A percentile compares a stretch with the other conserved stretches of the same genome.
Conservation (phyloP, 2,113 vertebrate genomes). For the Scomber japonicus region DNA sequence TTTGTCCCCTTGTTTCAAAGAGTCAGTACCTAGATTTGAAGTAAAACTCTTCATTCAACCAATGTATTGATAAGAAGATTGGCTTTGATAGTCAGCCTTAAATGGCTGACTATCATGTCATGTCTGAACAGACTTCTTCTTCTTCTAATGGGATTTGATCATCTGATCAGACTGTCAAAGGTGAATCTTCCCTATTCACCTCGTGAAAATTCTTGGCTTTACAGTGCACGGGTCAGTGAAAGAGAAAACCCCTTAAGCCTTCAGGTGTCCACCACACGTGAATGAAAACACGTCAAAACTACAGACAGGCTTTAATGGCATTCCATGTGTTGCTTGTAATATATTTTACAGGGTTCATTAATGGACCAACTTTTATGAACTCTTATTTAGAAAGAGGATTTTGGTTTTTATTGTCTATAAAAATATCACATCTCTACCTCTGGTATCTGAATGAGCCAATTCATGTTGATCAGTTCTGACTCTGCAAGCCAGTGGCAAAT, state of each 20-base stretch:
- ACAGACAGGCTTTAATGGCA: conserved; percentile 59
- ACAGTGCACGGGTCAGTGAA: conserved; percentile 30
- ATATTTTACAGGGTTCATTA: conserved; percentile 45
- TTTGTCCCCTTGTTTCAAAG: too few species aligned
- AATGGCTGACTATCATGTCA: neutral
- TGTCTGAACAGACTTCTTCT: neutral
- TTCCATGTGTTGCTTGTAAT: conserved; percentile 42
- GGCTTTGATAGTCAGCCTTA: neutral
- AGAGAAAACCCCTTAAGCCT: conserved; percentile 47
- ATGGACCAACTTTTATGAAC: neutral
- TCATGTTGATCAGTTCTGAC: neutral
- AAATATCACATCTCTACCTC: neutral
- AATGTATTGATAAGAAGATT: too few species aligned
- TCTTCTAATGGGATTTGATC: neutral
- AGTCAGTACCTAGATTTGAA: too few species aligned
- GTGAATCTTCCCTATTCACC: conserved; percentile 47
- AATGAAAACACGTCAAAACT: conserved; percentile 54
- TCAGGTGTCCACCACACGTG: conserved; percentile 63
- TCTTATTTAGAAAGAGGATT: conserved; percentile 7
- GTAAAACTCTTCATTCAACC: too few species aligned
- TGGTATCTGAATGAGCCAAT: neutral
- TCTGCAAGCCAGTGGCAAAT: neutral
- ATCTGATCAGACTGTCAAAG: conserved; percentile 51
- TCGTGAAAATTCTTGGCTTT: conserved; percentile 58
- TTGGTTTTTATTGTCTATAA: neutral